Evolutionary conservation across 2,797 vertebrate species (phyloP), one percentile per base, ranked within the genome.

Genomic region (Chromobotia macracanthus): DNA sequence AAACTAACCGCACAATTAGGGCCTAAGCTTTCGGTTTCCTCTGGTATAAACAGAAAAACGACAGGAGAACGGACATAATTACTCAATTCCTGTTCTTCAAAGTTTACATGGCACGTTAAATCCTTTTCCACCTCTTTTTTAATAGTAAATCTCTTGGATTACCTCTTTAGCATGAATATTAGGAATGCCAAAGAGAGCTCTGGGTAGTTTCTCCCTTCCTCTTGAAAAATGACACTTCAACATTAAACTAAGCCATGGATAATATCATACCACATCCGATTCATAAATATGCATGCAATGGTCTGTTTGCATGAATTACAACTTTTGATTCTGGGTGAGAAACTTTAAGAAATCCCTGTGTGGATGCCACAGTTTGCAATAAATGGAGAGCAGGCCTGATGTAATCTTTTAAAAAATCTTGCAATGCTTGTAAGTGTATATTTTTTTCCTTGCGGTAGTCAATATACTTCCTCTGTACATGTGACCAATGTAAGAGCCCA

Each of bases 1-100:
- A 90, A 90, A 92, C 89, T 85, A 76, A 89, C 88, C 89, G 31
- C 89, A 89, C 88, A 91, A 92, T 93, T 91, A 91, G 86, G 88
- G n/a, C 84, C 71, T 76, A 41, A 89, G 88, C 88, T 84, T 87
- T 80, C 83, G 87, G 84, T 91, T 92, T 90, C 88, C 86, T 90
- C 86, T 86, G 87, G 90, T 90, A 89, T 89, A 92, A 90, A 92
- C 89, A 90, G 83, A 71, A 61, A 68, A 73, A 80, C 64, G 38
- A 77, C 76, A 83, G 63, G 79, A 56, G 53, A 89, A 90, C 81
- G 77, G 86, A 87, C 79, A 88, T 89, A 91, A 90, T 91, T 86
- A 89, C 89, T 89, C 86, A 86, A 91, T 89, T 92, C 88, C 87
- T 80, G 86, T 87, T 87, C 88, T 88, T 91, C 87, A 89, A 84